A percentile compares a stretch with the other conserved stretches of the same genome.
These are phyloP conservation scores for Nipponia nippon DNA, from an alignment of 2,113 vertebrate species.

Conservation along the genomic window DNA sequence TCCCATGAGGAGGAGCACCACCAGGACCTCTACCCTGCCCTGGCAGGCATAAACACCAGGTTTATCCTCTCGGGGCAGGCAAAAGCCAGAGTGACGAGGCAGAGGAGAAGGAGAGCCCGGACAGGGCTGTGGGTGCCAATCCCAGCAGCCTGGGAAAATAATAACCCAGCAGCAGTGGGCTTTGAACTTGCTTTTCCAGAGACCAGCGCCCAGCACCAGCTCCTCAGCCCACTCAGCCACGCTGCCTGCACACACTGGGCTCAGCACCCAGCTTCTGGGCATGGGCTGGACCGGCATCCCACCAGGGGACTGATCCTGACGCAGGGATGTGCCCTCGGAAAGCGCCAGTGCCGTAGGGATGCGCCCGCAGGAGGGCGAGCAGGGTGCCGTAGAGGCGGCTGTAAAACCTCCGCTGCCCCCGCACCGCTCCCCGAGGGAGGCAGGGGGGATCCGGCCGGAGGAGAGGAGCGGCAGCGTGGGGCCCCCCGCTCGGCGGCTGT, in stretches of 20 bases:
- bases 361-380: no score
- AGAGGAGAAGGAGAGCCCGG: background rate
- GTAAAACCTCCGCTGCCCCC: background rate
- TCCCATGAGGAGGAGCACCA: background rate
- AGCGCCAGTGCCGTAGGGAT: background rate
- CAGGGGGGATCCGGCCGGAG: background rate
- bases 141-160: background rate
- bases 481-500: slow-evolving; percentile 19
- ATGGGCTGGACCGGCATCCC: background rate
- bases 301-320: no score
- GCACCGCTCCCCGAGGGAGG: background rate
- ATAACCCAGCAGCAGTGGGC: no score
- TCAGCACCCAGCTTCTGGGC: background rate
- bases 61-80: background rate
- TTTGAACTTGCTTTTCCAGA: no score
- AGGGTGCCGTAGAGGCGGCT: no score
- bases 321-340: background rate
- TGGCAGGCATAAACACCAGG: background rate
- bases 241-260: background rate
- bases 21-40: background rate
- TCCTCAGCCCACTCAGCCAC: no score
- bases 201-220: no score
- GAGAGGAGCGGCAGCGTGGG: background rate
- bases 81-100: background rate
- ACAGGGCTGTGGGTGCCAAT: background rate